Percentiles rank a stretch among this genome's conserved stretches.
Conservation (phyloP, 2,113 vertebrate genomes). For the Lota lota region DNA sequence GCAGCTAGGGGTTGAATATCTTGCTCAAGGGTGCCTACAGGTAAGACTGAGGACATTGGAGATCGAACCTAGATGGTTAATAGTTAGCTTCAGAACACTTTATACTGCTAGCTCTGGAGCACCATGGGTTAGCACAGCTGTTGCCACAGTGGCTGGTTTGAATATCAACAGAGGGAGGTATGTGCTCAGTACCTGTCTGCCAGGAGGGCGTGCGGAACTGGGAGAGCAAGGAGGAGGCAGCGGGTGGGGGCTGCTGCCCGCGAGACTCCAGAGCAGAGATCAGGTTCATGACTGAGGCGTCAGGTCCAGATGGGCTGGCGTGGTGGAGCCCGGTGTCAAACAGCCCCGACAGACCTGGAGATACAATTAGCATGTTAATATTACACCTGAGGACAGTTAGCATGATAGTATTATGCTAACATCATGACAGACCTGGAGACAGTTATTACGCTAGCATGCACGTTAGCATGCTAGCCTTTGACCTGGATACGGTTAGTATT, state of each 20-base stretch:
- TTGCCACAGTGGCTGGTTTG: constrained; percentile 31
- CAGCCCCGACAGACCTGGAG: constrained; percentile 85
- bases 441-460: no score
- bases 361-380: no score
- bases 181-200: constrained; percentile 82
- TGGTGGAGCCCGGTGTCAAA: constrained; percentile 92
- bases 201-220: constrained; percentile 94
- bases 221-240: constrained; percentile 91
- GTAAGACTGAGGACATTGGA: constrained; percentile 1
- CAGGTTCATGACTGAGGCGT: constrained; percentile 94
- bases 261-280: constrained; percentile 92
- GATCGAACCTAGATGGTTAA: neutral
- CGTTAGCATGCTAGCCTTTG: no score
- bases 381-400: no score
- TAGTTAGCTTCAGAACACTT: no score
- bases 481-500: no score
- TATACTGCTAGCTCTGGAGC: constrained; percentile 79
- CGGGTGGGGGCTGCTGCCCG: constrained; percentile 88
- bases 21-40: no score
- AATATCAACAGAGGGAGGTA: constrained; percentile 53
- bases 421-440: no score
- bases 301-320: constrained; percentile 82
- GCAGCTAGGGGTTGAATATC: no score
- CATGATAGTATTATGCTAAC: no score
- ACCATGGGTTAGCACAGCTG: constrained; percentile 93